Percentiles rank a stretch among this genome's conserved stretches.
These are phyloP conservation scores for Mixornis gularis DNA, from an alignment of 2,113 vertebrate genomes.

Conservation along the genomic window DNA sequence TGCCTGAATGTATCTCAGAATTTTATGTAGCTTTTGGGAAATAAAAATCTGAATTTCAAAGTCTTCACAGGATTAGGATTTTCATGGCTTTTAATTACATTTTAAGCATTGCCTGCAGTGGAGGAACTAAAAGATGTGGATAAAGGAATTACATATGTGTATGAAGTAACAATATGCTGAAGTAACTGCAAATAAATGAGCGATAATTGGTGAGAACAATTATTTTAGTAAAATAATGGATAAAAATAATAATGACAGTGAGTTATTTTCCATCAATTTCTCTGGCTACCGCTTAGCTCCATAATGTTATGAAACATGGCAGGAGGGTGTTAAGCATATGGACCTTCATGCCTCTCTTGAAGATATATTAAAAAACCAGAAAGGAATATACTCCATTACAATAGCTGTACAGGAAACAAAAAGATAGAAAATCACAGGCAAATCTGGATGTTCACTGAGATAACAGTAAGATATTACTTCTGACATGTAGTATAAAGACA, in stretches of 20 bases:
- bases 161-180: not conserved
- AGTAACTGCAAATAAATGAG: not conserved
- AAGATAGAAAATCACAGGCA: not conserved
- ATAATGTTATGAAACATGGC: not conserved
- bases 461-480: not conserved
- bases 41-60: not conserved
- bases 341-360: not conserved
- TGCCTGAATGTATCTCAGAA: not conserved
- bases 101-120: not conserved
- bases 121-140: not conserved
- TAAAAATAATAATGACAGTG: not conserved
- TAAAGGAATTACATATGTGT: not conserved
- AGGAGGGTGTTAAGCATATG: not conserved
- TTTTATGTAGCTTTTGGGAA: not conserved
- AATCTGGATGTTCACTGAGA: not conserved
- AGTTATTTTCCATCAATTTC: not conserved
- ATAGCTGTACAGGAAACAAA: not conserved
- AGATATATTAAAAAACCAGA: not conserved
- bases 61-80: not conserved
- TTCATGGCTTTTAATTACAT: not conserved
- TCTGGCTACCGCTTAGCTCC: not conserved
- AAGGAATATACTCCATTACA: not conserved
- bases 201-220: not conserved
- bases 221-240: not conserved
- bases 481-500: not conserved